Percentiles rank a stretch among this genome's conserved stretches.
These are phyloP conservation scores for Anastrepha ludens DNA, from an alignment of 1,140 invertebrate genomes.

Conservation along the genomic window DNA sequence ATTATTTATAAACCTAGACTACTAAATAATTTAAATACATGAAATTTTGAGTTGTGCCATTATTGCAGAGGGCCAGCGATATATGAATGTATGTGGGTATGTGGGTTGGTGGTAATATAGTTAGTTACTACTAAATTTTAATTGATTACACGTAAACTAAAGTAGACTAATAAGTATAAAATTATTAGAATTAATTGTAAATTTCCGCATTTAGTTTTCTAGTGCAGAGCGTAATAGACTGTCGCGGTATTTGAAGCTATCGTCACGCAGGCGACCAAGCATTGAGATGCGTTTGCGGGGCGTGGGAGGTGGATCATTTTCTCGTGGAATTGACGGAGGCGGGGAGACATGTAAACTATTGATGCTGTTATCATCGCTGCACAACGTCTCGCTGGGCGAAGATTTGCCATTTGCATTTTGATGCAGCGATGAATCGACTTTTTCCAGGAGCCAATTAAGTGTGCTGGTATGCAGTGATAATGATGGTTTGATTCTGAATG, in stretches of 20 bases:
- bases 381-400: not conserved
- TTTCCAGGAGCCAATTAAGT: conserved; percentile 54
- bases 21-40: too few relatives aligned
- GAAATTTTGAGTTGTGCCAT: too few relatives aligned
- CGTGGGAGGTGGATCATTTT: conserved; percentile 55
- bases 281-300: conserved; percentile 60
- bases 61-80: too few relatives aligned
- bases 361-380: conserved; percentile 25
- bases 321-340: conserved; percentile 43
- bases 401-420: conserved; percentile 31
- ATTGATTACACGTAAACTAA: conserved; percentile 38
- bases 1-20: too few relatives aligned
- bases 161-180: conserved; percentile 44
- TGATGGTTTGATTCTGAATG: conserved; percentile 54
- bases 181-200: conserved; percentile 43
- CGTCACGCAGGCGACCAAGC: conserved; percentile 62
- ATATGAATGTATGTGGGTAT: not conserved
- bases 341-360: conserved; percentile 58
- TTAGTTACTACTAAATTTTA: conserved; percentile 25
- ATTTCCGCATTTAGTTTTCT: conserved; percentile 54
- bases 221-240: conserved; percentile 68
- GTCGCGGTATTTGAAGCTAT: conserved; percentile 55
- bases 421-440: conserved; percentile 54
- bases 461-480: conserved; percentile 55
- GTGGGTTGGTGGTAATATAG: conserved; percentile 17